phyloP scores from a whole-genome alignment of 2,113 vertebrate genomes.

The Leuciscus idus region DNA sequence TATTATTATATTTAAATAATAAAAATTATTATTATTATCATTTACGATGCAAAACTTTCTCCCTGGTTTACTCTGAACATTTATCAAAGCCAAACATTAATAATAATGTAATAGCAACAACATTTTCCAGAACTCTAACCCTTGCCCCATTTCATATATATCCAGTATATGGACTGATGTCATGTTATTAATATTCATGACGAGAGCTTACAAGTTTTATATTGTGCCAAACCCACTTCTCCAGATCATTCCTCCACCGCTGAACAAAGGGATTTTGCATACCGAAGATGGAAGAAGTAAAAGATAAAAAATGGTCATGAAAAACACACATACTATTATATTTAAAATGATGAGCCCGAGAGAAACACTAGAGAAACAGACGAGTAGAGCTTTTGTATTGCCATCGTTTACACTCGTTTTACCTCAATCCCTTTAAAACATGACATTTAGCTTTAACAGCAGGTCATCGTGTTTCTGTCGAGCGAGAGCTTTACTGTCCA shows the following conservation, averaged over 20 bases:
- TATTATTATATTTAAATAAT: too few relatives aligned
- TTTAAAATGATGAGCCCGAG: not conserved
- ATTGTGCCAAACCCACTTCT: not conserved
- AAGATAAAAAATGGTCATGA: not conserved
- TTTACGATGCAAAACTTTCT: too few relatives aligned
- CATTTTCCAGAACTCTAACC: too few relatives aligned
- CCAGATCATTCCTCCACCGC: not conserved
- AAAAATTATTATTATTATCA: too few relatives aligned
- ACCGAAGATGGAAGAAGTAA: not conserved
- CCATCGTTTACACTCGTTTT: not conserved
- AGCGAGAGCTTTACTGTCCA: not conserved
- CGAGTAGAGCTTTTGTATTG: not conserved
- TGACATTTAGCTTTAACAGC: conserved; percentile 34
- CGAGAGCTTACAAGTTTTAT: not conserved
- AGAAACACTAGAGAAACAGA: conserved; percentile 11
- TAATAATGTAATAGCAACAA: too few relatives aligned
- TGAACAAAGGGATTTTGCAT: not conserved
- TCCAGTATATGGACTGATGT: not conserved
- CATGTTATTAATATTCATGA: not conserved
- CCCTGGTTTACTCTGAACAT: too few relatives aligned
- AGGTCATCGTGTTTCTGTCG: conserved; percentile 1
- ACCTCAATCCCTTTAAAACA: not conserved
- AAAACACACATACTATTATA: not conserved
- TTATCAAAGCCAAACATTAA: too few relatives aligned
- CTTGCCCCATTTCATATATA: too few relatives aligned